Evolutionary conservation across 1,140 invertebrate species (phyloP).

Genomic region (Drosophila tsacasi): DNA sequence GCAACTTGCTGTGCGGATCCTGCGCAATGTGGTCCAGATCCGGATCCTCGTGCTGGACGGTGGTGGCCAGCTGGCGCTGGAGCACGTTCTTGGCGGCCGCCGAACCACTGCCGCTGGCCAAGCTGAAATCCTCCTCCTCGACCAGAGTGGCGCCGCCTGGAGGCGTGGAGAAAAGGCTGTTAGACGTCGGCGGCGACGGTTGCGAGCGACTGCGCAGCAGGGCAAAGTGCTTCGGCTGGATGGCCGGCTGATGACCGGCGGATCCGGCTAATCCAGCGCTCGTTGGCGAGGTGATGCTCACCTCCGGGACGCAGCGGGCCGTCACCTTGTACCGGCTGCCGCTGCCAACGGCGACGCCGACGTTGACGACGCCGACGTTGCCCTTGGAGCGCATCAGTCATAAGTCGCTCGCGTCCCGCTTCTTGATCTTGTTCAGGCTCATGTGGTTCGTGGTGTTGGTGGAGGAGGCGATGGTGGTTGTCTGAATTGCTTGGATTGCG

Average conservation of each 20-base stretch:
- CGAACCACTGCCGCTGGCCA: conserved; percentile 66
- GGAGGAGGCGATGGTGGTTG: conserved; percentile 57
- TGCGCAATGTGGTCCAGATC: conserved; percentile 43
- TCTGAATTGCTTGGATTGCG: conserved; percentile 47
- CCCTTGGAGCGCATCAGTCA: conserved; percentile 83
- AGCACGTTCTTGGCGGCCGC: conserved; percentile 63
- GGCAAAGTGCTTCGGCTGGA: conserved; percentile 74
- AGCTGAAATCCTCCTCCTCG: conserved; percentile 82
- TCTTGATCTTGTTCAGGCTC: conserved; percentile 84
- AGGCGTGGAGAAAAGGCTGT: conserved; percentile 81
- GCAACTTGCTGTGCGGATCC: conserved; percentile 38
- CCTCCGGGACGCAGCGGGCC: conserved; percentile 82
- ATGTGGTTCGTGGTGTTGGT: conserved; percentile 74
- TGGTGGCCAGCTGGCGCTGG: conserved; percentile 72
- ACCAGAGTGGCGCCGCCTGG: conserved; percentile 81
- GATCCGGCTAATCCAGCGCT: conserved; percentile 49
- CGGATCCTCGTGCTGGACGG: conserved; percentile 61
- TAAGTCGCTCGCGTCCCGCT: conserved; percentile 84
- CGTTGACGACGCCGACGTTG: conserved; percentile 61
- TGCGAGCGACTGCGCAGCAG: conserved; percentile 76
- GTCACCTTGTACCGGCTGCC: conserved; percentile 84
- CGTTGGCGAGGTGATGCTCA: conserved; percentile 84
- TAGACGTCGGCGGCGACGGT: conserved; percentile 68
- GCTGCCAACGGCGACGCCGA: conserved; percentile 68
- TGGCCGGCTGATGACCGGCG: conserved; percentile 41